A percentile compares a stretch with the other conserved stretches of the same genome.
These are phyloP conservation scores for Serranochromis macrocephalus DNA, from an alignment of 2,113 vertebrate species.

Conservation along the genomic window DNA sequence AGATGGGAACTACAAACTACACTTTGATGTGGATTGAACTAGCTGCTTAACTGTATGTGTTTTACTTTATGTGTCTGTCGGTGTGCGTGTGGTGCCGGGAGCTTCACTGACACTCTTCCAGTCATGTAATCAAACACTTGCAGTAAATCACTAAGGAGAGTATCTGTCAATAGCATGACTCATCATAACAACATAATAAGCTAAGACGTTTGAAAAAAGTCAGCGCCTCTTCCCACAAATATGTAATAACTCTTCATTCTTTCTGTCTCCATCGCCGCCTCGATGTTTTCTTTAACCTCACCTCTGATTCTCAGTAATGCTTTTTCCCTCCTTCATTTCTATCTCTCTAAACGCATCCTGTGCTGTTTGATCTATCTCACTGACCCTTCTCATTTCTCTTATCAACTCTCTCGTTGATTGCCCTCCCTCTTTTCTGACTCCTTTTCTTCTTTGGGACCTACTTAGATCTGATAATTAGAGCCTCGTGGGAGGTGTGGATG, in stretches of 20 bases:
- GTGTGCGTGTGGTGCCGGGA: background rate
- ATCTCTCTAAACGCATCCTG: background rate
- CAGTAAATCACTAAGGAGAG: background rate
- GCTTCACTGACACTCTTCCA: background rate
- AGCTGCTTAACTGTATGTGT: background rate
- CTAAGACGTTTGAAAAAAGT: slow-evolving; percentile 2
- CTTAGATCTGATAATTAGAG: slow-evolving; percentile 64
- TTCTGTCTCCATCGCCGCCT: background rate
- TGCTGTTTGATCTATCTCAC: background rate
- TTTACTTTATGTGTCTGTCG: background rate
- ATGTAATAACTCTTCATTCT: slow-evolving; percentile 15
- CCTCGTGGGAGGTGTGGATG: slow-evolving; percentile 58
- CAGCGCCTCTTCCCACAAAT: background rate
- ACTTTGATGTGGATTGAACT: background rate
- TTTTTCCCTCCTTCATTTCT: background rate
- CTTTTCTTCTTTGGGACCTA: slow-evolving; percentile 44
- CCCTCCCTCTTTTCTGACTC: background rate
- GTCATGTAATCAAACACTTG: background rate
- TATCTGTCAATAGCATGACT: slow-evolving; percentile 24
- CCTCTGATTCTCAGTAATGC: background rate
- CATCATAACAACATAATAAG: slow-evolving; percentile 10
- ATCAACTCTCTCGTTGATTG: slow-evolving; percentile 6
- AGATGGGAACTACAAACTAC: background rate
- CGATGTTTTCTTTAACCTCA: slow-evolving; percentile 26
- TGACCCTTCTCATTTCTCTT: slow-evolving; percentile 37